Evolutionary conservation across 2,888 invertebrate species (phyloP).

Genomic region (Lacanobia wlatinum): DNA sequence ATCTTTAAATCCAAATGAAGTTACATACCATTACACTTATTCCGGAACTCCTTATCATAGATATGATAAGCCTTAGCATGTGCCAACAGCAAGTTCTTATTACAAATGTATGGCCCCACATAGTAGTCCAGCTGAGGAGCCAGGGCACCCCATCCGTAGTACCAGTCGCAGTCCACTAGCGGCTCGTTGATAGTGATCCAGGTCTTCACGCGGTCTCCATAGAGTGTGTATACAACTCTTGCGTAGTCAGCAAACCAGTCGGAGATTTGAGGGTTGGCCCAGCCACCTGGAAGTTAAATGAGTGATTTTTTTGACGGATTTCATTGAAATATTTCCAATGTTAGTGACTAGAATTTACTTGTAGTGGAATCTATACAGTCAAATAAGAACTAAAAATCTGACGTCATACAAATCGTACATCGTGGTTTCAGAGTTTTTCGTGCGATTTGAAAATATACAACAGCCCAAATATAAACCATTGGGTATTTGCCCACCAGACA

Average conservation of each 20-base stretch:
- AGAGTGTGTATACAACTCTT: constrained; percentile 22
- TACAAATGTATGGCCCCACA: constrained; percentile 46
- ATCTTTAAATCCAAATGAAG: neutral
- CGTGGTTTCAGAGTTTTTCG: too few species aligned
- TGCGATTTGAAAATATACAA: too few species aligned
- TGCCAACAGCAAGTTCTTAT: constrained; percentile 54
- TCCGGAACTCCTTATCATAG: constrained; percentile 63
- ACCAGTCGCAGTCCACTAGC: constrained; percentile 34
- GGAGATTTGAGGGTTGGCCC: constrained; percentile 31
- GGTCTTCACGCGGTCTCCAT: constrained; percentile 47
- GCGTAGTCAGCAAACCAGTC: constrained; percentile 44
- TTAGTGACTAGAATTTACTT: too few species aligned
- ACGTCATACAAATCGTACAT: too few species aligned
- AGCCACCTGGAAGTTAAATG: constrained; percentile 28
- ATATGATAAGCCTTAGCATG: constrained; percentile 67
- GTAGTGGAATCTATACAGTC: too few species aligned
- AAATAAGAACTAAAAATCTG: too few species aligned
- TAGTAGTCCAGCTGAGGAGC: constrained; percentile 3
- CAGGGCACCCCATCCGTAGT: constrained; percentile 10
- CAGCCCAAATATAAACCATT: too few species aligned
- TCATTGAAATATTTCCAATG: neutral
- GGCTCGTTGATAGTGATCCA: constrained; percentile 60
- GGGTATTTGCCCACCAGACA: too few species aligned
- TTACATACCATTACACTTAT: constrained; percentile 58
- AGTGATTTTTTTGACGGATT: neutral